phyloP scores from a whole-genome alignment of 2,888 invertebrate species.

The Doris montereyensis region DNA sequence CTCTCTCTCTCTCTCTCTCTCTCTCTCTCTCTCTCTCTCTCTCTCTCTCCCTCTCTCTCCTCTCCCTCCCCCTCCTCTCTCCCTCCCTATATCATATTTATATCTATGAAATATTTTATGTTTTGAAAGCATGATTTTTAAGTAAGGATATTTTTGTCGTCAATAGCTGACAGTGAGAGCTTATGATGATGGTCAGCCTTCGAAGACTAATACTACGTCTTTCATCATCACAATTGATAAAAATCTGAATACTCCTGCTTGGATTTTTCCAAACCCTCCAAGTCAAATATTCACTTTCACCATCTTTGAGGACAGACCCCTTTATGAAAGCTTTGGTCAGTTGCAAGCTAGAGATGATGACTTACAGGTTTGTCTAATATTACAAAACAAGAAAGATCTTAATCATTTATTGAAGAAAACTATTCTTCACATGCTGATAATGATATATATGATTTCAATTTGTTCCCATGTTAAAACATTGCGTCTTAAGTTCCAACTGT shows the following conservation, averaged over 20 bases:
- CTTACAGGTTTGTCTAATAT: conserved; percentile 48
- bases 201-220: conserved; percentile 51
- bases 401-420: too few relatives aligned
- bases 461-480: too few relatives aligned
- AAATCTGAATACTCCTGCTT: conserved; percentile 57
- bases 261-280: conserved; percentile 1
- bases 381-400: too few relatives aligned
- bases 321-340: conserved; percentile 46
- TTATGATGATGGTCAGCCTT: conserved; percentile 61
- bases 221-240: conserved; percentile 55
- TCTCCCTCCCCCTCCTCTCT: too few relatives aligned
- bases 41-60: too few relatives aligned
- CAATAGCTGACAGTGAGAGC: conserved; percentile 59
- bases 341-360: conserved; percentile 52
- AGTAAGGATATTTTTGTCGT: not conserved
- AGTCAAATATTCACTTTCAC: conserved; percentile 18
- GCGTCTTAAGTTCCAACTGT: too few relatives aligned
- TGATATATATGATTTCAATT: too few relatives aligned
- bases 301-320: conserved; percentile 45
- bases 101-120: too few relatives aligned
- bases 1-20: too few relatives aligned
- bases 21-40: too few relatives aligned
- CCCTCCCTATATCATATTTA: too few relatives aligned
- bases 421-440: too few relatives aligned
- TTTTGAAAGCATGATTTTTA: conserved; percentile 7